Percentiles rank a stretch among this genome's conserved stretches.
Evolutionary conservation across 2,113 vertebrate genomes (phyloP).

Genomic region (Hippopotamus amphibius): DNA sequence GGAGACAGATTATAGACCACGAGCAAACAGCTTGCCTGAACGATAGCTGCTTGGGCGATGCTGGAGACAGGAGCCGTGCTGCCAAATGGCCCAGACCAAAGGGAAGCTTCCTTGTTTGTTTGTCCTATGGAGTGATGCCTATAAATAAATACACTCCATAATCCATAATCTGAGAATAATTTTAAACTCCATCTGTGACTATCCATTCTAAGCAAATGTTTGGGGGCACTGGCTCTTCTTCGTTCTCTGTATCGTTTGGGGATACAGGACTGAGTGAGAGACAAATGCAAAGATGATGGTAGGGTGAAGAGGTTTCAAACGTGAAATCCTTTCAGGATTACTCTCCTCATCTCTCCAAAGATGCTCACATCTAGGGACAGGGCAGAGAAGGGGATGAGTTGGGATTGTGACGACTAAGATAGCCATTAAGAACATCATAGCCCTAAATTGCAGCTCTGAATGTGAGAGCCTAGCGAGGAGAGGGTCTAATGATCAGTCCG

Average conservation of each 20-base stretch:
- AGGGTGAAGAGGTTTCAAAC: not conserved
- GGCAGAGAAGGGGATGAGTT: not conserved
- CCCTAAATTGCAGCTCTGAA: not conserved
- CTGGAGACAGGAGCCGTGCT: not conserved
- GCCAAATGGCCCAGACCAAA: not conserved
- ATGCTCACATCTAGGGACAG: not conserved
- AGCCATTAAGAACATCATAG: not conserved
- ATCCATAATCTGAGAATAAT: not conserved
- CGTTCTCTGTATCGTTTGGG: not conserved
- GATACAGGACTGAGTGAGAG: not conserved
- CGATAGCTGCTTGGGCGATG: not conserved
- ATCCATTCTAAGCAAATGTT: not conserved
- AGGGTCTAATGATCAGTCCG: not conserved
- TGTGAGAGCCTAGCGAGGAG: not conserved
- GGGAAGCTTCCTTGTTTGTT: not conserved
- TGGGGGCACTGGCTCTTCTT: not conserved
- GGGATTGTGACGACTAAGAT: not conserved
- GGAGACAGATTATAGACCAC: not conserved
- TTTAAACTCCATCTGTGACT: not conserved
- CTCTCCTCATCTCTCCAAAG: not conserved
- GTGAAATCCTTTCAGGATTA: not conserved
- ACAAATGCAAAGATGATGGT: not conserved
- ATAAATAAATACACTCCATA: not conserved
- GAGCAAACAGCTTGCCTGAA: not conserved
- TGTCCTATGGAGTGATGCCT: not conserved